Percentiles rank a stretch among this genome's conserved stretches.
Conservation (phyloP, 1,140 invertebrate species). For the Eriosoma lanigerum region DNA sequence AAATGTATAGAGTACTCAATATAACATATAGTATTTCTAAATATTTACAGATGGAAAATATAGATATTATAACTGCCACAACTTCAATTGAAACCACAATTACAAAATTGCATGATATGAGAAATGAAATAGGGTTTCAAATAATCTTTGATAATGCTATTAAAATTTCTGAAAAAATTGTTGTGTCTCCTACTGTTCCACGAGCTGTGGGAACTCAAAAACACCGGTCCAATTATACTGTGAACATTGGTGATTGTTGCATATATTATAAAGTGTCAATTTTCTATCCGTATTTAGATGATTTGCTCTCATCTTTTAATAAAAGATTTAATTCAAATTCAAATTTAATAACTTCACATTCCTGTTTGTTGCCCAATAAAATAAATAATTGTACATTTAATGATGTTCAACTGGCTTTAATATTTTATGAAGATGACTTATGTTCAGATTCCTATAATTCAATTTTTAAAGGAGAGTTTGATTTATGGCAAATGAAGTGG, state of each 20-base stretch:
- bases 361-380: not conserved
- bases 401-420: not conserved
- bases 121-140: constrained; percentile 7
- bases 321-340: constrained; percentile 7
- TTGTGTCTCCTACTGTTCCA: not conserved
- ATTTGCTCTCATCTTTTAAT: not conserved
- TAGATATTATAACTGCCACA: not conserved
- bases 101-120: not conserved
- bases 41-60: not conserved
- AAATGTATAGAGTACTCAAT: not conserved
- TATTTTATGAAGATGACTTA: constrained; percentile 7
- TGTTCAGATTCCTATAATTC: not conserved
- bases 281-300: constrained; percentile 1
- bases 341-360: not conserved
- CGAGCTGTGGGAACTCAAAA: not conserved
- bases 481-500: not conserved
- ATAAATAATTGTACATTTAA: not conserved
- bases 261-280: not conserved
- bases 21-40: constrained; percentile 9
- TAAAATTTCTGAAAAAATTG: not conserved
- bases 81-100: constrained; percentile 11
- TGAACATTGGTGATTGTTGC: not conserved
- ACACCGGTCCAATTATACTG: not conserved
- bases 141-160: not conserved
- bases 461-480: not conserved